Evolutionary conservation across 2,888 invertebrate genomes (phyloP).

Genomic region (Dolichopus griseipennis): DNA sequence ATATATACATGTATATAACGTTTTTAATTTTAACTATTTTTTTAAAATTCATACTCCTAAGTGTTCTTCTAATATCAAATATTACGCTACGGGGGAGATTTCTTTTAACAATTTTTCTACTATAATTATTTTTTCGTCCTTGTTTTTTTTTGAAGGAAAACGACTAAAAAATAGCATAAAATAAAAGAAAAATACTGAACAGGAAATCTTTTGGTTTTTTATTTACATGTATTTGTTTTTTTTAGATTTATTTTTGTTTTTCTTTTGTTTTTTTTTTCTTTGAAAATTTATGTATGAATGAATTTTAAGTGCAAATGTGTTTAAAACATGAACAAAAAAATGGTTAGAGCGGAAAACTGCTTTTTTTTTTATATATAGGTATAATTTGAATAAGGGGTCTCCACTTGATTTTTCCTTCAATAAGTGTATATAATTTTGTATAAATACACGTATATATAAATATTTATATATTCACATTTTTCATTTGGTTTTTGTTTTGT

Average conservation of each 20-base stretch:
- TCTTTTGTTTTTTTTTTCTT: no score
- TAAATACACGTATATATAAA: no score
- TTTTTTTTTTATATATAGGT: not conserved
- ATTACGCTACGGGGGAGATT: not conserved
- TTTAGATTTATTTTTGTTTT: not conserved
- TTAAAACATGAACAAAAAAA: not conserved
- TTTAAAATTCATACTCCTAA: not conserved
- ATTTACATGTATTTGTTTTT: not conserved
- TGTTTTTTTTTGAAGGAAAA: no score
- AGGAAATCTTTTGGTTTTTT: constrained; percentile 2
- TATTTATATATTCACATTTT: no score
- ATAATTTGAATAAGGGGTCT: not conserved
- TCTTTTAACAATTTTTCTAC: not conserved
- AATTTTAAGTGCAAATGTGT: not conserved
- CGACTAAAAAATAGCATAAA: not conserved
- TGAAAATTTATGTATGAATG: not conserved
- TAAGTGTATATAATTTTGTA: no score
- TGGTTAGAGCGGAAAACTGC: not conserved
- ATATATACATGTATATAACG: no score
- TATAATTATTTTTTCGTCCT: no score
- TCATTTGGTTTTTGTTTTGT: not conserved
- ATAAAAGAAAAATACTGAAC: not conserved
- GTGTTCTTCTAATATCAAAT: not conserved
- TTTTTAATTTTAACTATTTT: no score
- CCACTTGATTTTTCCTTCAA: not conserved